Evolutionary conservation across 2,888 invertebrate genomes (phyloP).

Genomic region (Cryptocheilus praepositus): DNA sequence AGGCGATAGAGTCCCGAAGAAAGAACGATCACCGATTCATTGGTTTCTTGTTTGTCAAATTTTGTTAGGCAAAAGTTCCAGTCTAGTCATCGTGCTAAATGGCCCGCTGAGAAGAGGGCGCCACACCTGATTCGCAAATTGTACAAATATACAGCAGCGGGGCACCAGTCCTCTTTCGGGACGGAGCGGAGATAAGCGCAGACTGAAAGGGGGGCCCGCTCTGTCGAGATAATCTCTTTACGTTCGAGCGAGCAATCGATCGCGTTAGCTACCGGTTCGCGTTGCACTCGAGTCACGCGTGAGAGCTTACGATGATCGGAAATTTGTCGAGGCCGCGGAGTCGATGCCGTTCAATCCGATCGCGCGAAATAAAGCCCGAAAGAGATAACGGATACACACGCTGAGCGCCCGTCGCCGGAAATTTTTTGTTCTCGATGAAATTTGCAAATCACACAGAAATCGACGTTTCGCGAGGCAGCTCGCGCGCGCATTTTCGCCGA

Average conservation of each 20-base stretch:
- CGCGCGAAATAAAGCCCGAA: no score
- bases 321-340: no score
- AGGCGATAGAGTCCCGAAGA: neutral
- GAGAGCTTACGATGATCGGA: no score
- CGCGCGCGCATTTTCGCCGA: conserved; percentile 39
- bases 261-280: no score
- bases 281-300: no score
- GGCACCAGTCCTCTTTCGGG: neutral
- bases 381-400: no score
- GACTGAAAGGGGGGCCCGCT: neutral
- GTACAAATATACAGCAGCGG: conserved; percentile 2
- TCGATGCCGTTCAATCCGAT: no score
- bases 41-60: conserved; percentile 39
- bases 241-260: no score
- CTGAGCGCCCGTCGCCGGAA: no score
- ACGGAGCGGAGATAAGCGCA: neutral
- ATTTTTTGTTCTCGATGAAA: conserved; percentile 7
- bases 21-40: conserved; percentile 20
- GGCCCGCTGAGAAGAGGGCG: conserved; percentile 73
- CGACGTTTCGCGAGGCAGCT: conserved; percentile 55
- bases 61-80: conserved; percentile 51
- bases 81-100: conserved; percentile 71
- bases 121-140: conserved; percentile 67
- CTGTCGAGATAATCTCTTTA: neutral
- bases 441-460: conserved; percentile 30